Evolutionary conservation across 1,140 invertebrate genomes (phyloP).

Genomic region (Pogonomyrmex barbatus): DNA sequence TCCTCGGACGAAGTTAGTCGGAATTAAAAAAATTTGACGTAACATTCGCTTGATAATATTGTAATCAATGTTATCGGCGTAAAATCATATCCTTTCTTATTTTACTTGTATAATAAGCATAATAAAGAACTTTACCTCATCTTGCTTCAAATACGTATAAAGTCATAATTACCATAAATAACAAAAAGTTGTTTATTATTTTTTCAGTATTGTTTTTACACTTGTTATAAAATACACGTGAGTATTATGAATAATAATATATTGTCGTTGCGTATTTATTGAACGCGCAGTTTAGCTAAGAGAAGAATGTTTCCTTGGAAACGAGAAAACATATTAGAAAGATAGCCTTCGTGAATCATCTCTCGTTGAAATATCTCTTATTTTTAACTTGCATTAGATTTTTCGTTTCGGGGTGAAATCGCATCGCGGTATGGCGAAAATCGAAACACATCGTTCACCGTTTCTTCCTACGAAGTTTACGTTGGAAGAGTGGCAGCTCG

Average conservation of each 20-base stretch:
- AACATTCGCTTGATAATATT: not conserved
- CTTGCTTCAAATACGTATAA: too few relatives aligned
- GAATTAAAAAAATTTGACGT: not conserved
- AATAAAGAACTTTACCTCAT: too few relatives aligned
- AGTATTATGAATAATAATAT: not conserved
- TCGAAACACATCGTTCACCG: constrained; percentile 76
- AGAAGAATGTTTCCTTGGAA: constrained; percentile 42
- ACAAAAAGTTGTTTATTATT: not conserved
- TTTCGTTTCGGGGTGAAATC: not conserved
- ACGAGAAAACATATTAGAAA: constrained; percentile 17
- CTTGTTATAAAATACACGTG: not conserved
- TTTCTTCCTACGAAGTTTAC: constrained; percentile 88
- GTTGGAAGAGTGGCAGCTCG: constrained; percentile 90
- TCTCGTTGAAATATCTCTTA: not conserved
- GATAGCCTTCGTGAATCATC: not conserved
- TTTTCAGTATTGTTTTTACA: not conserved
- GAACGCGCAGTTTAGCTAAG: not conserved
- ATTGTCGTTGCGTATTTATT: not conserved
- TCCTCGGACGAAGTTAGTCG: not conserved
- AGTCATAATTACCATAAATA: not conserved
- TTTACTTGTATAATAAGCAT: not conserved
- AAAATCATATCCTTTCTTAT: too few relatives aligned
- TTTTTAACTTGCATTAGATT: not conserved
- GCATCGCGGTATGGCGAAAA: constrained; percentile 19
- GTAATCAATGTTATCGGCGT: not conserved